Percentiles rank a stretch among this genome's conserved stretches.
phyloP scores from a whole-genome alignment of 2,888 invertebrate genomes.

The Clusia tigrina region DNA sequence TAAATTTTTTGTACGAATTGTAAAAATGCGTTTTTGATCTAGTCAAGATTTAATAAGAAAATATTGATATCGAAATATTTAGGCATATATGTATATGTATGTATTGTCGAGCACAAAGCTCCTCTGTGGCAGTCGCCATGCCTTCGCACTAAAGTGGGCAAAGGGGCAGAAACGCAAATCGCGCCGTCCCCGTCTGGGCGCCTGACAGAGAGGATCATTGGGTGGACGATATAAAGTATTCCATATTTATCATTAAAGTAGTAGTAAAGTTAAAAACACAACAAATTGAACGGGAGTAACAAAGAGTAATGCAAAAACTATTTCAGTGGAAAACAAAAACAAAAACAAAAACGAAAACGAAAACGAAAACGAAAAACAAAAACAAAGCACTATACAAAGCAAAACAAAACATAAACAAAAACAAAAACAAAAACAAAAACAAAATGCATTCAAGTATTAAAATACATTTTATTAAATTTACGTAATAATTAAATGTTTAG shows the following conservation, averaged over 20 bases:
- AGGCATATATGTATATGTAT: neutral
- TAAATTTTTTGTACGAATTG: neutral
- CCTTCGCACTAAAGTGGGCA: no score
- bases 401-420: conserved; percentile 14
- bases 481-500: conserved; percentile 7
- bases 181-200: no score
- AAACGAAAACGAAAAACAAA: neutral
- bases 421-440: conserved; percentile 39
- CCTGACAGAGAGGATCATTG: no score
- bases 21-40: neutral
- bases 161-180: no score
- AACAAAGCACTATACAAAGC: conserved; percentile 15
- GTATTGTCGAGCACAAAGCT: no score
- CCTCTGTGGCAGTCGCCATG: no score
- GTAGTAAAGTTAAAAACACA: no score
- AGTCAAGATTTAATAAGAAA: neutral
- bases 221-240: no score
- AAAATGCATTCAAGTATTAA: conserved; percentile 51
- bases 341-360: conserved; percentile 12
- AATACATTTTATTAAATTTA: conserved; percentile 26
- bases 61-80: no score
- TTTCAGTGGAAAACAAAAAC: conserved; percentile 20
- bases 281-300: no score
- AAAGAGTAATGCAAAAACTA: neutral
- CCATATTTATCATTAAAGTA: no score